phyloP scores from a whole-genome alignment of 2,888 invertebrate genomes.

The Abrostola tripartita region DNA sequence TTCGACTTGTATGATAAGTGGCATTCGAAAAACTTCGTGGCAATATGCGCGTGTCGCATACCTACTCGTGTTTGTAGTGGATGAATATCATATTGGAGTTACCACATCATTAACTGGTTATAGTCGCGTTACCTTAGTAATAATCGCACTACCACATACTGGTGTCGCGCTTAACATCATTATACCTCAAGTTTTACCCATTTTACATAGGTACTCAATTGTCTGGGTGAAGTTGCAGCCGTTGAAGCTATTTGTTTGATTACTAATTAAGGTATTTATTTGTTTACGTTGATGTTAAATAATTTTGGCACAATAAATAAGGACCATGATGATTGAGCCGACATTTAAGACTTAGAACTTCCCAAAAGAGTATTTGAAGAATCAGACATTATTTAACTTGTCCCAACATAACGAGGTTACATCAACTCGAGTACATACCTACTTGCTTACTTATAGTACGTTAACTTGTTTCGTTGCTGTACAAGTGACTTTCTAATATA shows the following conservation, averaged over 20 bases:
- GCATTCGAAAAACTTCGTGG: constrained; percentile 64
- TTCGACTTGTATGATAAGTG: constrained; percentile 70
- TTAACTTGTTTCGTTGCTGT: constrained; percentile 83
- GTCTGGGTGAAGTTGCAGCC: constrained; percentile 17
- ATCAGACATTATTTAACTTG: constrained; percentile 75
- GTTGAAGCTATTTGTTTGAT: constrained; percentile 16
- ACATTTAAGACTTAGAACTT: constrained; percentile 53
- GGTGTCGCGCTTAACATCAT: constrained; percentile 33
- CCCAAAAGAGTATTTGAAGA: constrained; percentile 67
- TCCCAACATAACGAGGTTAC: constrained; percentile 79
- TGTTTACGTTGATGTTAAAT: constrained; percentile 29
- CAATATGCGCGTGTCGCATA: constrained; percentile 64
- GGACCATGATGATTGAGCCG: constrained; percentile 54
- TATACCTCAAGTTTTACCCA: constrained; percentile 32
- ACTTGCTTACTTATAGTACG: constrained; percentile 76
- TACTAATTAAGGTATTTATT: constrained; percentile 17
- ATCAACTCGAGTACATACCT: constrained; percentile 76
- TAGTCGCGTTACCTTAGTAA: constrained; percentile 63
- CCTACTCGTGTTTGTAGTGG: constrained; percentile 50
- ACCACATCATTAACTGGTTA: constrained; percentile 77
- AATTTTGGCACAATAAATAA: constrained; percentile 35
- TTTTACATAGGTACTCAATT: constrained; percentile 16
- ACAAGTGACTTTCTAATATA: constrained; percentile 85
- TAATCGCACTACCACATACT: constrained; percentile 49
- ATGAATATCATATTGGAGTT: constrained; percentile 73